Percentiles rank a stretch among this genome's conserved stretches.
Evolutionary conservation across 2,113 vertebrate species (phyloP).

Genomic region (Crotalus helleri): DNA sequence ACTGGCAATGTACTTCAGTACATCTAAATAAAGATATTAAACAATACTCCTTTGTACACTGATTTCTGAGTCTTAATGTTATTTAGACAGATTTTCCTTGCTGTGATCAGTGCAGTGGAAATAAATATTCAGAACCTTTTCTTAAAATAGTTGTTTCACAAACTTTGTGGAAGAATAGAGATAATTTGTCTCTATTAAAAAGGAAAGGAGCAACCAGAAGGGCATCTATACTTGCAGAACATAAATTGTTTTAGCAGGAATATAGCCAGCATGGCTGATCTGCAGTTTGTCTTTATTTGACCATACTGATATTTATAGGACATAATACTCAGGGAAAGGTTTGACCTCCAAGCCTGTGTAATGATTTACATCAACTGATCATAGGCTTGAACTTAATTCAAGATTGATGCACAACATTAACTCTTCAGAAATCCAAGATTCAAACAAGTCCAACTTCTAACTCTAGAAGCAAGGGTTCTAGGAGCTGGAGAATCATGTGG

Average conservation of each 20-base stretch:
- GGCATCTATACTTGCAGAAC: background rate
- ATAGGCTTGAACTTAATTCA: background rate
- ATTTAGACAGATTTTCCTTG: conserved; percentile 21
- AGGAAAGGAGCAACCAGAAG: background rate
- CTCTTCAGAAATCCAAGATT: background rate
- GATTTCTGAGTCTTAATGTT: conserved; percentile 37
- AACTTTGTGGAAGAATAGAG: background rate
- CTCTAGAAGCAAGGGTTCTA: background rate
- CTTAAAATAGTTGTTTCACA: conserved; percentile 29
- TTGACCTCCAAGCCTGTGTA: background rate
- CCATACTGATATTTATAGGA: background rate
- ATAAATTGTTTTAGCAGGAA: background rate
- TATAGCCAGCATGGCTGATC: background rate
- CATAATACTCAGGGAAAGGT: background rate
- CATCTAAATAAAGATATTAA: conserved; percentile 58
- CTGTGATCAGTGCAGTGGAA: conserved; percentile 15
- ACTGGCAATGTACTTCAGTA: conserved; percentile 33
- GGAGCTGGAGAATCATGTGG: background rate
- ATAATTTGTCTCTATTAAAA: background rate
- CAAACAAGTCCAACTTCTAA: background rate
- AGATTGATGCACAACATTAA: background rate
- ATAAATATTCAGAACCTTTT: background rate
- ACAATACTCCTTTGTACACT: conserved; percentile 47
- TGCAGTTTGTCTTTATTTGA: background rate
- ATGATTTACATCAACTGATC: background rate